Conservation (phyloP, 2,797 vertebrate species). For the Epinephelus coioides region DNA sequence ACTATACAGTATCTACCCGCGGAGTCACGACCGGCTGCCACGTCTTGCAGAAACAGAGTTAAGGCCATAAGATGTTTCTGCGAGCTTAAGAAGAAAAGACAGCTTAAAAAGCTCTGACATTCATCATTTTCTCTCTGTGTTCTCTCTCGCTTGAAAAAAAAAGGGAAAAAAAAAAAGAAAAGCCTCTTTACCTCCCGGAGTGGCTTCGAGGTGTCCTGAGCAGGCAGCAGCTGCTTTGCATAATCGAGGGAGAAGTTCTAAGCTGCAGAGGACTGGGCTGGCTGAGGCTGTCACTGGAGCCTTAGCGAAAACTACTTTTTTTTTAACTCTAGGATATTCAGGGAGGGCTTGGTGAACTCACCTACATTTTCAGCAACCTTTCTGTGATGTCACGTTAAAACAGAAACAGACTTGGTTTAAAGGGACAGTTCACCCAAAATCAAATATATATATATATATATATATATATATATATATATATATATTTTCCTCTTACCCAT, state of each 20-base stretch:
- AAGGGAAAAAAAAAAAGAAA: slow-evolving; percentile 60
- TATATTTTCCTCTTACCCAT: too few relatives aligned
- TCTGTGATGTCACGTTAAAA: slow-evolving; percentile 2
- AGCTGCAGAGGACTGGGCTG: slow-evolving; percentile 60
- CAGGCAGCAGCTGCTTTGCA: slow-evolving; percentile 76
- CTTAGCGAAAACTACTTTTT: slow-evolving; percentile 36
- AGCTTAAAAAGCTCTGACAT: slow-evolving; percentile 74
- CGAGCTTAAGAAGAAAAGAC: slow-evolving; percentile 67
- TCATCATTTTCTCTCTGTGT: slow-evolving; percentile 70
- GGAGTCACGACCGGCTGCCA: slow-evolving; percentile 58
- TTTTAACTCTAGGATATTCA: slow-evolving; percentile 45
- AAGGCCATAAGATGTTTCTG: slow-evolving; percentile 64
- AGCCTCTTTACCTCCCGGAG: slow-evolving; percentile 77
- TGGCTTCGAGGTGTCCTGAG: slow-evolving; percentile 79
- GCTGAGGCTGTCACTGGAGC: slow-evolving; percentile 56
- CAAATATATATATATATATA: too few relatives aligned
- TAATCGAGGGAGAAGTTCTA: slow-evolving; percentile 75
- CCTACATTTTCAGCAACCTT: slow-evolving; percentile 35
- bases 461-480: too few relatives aligned
- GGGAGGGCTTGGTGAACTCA: slow-evolving; percentile 12
- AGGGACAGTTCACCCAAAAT: too few relatives aligned
- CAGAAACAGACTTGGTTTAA: slow-evolving; percentile 11
- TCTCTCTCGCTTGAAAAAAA: slow-evolving; percentile 55
- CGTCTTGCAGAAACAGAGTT: slow-evolving; percentile 63
- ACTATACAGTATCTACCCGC: slow-evolving; percentile 48